phyloP scores from a whole-genome alignment of 2,113 vertebrate species.

The Sapayoa aenigma region DNA sequence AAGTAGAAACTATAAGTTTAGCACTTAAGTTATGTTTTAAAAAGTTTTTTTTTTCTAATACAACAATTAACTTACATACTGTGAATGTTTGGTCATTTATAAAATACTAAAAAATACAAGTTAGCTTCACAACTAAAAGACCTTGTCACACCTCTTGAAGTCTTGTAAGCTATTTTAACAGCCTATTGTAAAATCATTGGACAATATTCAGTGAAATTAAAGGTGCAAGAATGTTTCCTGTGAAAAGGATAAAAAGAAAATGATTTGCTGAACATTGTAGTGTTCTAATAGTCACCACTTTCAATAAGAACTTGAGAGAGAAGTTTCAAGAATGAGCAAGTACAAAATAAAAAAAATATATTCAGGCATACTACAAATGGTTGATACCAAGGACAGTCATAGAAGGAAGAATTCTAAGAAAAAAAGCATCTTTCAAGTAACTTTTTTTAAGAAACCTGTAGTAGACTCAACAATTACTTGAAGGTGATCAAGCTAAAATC shows the following conservation, averaged over 20 bases:
- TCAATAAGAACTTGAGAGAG: background rate
- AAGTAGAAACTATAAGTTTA: constrained; percentile 43
- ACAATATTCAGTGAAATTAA: background rate
- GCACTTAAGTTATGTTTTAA: background rate
- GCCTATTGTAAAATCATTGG: background rate
- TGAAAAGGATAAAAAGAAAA: background rate
- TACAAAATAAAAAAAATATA: background rate
- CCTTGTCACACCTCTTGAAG: background rate
- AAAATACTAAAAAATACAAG: background rate
- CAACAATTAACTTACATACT: background rate
- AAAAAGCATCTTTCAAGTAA: background rate
- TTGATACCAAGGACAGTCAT: background rate
- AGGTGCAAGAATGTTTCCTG: background rate
- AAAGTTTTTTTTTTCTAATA: background rate
- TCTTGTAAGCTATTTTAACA: background rate
- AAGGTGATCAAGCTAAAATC: background rate
- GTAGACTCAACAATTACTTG: background rate
- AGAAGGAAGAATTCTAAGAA: background rate
- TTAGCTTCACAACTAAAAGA: background rate
- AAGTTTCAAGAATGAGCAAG: background rate
- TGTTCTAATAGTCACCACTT: background rate
- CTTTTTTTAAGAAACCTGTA: background rate
- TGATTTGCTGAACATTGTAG: background rate
- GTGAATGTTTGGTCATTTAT: background rate
- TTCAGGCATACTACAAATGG: background rate